These are phyloP conservation scores for Sclerodermus sp. DNA, from an alignment of 2,888 invertebrate species.

Conservation along the genomic window DNA sequence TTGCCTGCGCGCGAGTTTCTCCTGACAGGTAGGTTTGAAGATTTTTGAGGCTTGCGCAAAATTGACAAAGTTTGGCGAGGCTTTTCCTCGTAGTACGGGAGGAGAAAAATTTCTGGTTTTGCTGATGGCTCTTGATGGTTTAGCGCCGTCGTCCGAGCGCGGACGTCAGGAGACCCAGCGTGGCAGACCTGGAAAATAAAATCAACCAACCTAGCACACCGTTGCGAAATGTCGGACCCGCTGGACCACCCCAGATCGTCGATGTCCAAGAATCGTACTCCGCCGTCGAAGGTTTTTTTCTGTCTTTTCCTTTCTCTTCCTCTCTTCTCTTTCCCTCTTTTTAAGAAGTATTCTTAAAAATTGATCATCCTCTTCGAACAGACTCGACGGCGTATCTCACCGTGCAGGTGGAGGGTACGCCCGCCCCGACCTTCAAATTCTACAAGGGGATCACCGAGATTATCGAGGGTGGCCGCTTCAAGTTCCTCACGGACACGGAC, in stretches of 20 bases:
- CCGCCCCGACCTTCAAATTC: constrained; percentile 93
- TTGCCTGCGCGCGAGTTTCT: too few relatives aligned
- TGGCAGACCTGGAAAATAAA: constrained; percentile 86
- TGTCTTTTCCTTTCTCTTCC: constrained; percentile 3
- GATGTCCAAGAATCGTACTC: constrained; percentile 95
- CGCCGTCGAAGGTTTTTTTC: constrained; percentile 90
- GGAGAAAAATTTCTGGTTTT: background rate
- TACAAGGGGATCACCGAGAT: constrained; percentile 93
- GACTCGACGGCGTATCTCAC: constrained; percentile 92
- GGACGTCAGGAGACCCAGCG: constrained; percentile 86
- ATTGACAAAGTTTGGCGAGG: too few relatives aligned
- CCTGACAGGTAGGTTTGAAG: too few relatives aligned
- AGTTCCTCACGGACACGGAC: constrained; percentile 92
- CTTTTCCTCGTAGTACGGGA: too few relatives aligned
- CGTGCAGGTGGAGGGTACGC: constrained; percentile 91
- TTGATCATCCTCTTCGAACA: constrained; percentile 8
- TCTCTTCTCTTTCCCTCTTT: too few relatives aligned
- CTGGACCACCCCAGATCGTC: constrained; percentile 86
- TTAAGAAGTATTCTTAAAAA: too few relatives aligned
- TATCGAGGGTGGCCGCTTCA: constrained; percentile 93
- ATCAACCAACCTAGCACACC: constrained; percentile 92
- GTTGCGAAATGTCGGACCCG: constrained; percentile 75
- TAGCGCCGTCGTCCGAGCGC: constrained; percentile 85
- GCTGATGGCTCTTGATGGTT: background rate
- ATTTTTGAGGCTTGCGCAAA: too few relatives aligned